Evolutionary conservation across 2,888 invertebrate genomes (phyloP).

Genomic region (Zaprionus bogoriensis): DNA sequence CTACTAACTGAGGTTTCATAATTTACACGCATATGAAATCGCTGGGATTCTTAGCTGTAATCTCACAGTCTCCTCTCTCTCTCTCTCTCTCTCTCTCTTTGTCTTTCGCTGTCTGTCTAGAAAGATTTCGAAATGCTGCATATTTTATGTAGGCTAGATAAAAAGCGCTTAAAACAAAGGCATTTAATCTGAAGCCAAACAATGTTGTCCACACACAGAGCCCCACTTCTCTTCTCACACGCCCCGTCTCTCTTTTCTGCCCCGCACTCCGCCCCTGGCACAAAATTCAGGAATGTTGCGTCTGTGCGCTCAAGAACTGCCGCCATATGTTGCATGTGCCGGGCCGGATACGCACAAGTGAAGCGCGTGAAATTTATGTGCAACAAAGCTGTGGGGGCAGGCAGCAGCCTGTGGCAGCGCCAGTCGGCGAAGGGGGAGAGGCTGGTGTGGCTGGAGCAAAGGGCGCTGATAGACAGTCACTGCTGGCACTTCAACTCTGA

Average conservation of each 20-base stretch:
- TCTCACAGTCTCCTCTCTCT: neutral
- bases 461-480: slow-evolving; percentile 61
- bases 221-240: slow-evolving; percentile 33
- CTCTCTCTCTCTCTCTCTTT: slow-evolving; percentile 16
- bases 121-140: slow-evolving; percentile 61
- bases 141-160: slow-evolving; percentile 73
- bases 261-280: neutral
- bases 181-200: slow-evolving; percentile 72
- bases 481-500: slow-evolving; percentile 72
- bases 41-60: slow-evolving; percentile 7
- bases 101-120: no score
- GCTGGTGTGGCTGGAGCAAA: slow-evolving; percentile 2
- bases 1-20: slow-evolving; percentile 36
- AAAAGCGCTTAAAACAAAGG: slow-evolving; percentile 67
- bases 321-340: slow-evolving; percentile 57
- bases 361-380: slow-evolving; percentile 73
- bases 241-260: neutral
- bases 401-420: no score
- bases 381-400: slow-evolving; percentile 5
- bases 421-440: neutral
- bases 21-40: slow-evolving; percentile 24
- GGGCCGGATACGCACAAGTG: slow-evolving; percentile 62
- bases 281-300: slow-evolving; percentile 45
- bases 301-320: slow-evolving; percentile 40
- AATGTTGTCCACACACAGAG: slow-evolving; percentile 62